These are phyloP conservation scores for Polydesmus complanatus DNA, from an alignment of 2,888 invertebrate species.

Conservation along the genomic window DNA sequence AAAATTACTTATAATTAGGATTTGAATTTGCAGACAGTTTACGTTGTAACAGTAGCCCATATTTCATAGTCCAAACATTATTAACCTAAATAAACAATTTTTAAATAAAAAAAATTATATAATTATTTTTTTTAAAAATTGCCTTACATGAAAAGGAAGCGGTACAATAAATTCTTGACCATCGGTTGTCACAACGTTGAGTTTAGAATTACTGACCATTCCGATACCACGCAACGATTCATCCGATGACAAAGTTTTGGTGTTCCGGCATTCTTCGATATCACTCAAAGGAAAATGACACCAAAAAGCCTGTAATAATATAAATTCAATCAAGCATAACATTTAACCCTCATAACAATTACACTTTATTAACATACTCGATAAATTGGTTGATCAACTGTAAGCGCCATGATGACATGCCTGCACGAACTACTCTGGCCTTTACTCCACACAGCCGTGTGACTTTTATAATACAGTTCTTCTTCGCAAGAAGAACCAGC, in stretches of 20 bases:
- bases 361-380: constrained; percentile 54
- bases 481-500: constrained; percentile 47
- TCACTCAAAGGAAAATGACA: constrained; percentile 11
- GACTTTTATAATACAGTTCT: constrained; percentile 71
- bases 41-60: constrained; percentile 33
- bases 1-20: constrained; percentile 4
- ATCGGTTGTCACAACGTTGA: constrained; percentile 60
- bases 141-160: constrained; percentile 49
- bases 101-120: not conserved
- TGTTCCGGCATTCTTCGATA: not conserved
- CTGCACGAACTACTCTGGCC: constrained; percentile 29
- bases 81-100: constrained; percentile 44
- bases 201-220: constrained; percentile 56
- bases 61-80: constrained; percentile 68
- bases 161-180: constrained; percentile 72
- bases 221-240: constrained; percentile 52
- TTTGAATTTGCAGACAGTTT: not conserved
- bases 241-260: constrained; percentile 19
- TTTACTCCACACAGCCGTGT: constrained; percentile 63
- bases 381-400: constrained; percentile 64
- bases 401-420: constrained; percentile 50
- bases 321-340: constrained; percentile 18
- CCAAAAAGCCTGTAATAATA: constrained; percentile 13
- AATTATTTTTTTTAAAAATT: no score
- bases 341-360: constrained; percentile 35